A percentile compares a stretch with the other conserved stretches of the same genome.
Evolutionary conservation across 2,888 invertebrate species (phyloP).

Genomic region (Zaprionus bogoriensis): DNA sequence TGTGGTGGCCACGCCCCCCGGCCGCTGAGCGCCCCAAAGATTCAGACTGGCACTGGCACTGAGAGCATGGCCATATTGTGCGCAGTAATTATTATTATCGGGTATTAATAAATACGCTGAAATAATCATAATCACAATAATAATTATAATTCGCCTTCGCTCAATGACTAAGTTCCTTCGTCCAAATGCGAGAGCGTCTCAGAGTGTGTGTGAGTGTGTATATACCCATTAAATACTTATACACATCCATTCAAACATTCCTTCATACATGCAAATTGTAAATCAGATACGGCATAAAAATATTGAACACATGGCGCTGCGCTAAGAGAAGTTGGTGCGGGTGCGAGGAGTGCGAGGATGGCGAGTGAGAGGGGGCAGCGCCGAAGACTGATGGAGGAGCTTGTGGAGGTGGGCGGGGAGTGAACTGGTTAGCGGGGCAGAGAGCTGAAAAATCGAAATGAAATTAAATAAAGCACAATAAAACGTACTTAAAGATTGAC

Average conservation of each 20-base stretch:
- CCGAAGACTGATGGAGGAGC: too few relatives aligned
- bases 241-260: conserved; percentile 30
- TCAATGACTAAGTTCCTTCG: conserved; percentile 53
- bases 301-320: conserved; percentile 74
- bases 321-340: conserved; percentile 53
- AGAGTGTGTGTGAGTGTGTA: conserved; percentile 17
- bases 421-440: conserved; percentile 2
- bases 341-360: conserved; percentile 4
- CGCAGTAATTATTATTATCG: conserved; percentile 24
- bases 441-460: conserved; percentile 56
- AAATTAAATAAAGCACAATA: conserved; percentile 75
- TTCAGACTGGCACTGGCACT: not conserved
- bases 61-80: not conserved
- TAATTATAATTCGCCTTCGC: conserved; percentile 29
- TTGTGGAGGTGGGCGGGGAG: not conserved
- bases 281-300: conserved; percentile 73
- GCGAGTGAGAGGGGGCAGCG: conserved; percentile 2
- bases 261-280: conserved; percentile 63
- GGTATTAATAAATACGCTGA: conserved; percentile 28
- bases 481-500: conserved; percentile 74
- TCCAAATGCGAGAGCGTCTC: conserved; percentile 6
- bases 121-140: conserved; percentile 17
- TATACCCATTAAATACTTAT: conserved; percentile 20
- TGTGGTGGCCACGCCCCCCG: not conserved
- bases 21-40: too few relatives aligned